A percentile compares a stretch with the other conserved stretches of the same genome.
These are phyloP conservation scores for Acromyrmex heyeri DNA, from an alignment of 1,140 invertebrate species.

Conservation along the genomic window DNA sequence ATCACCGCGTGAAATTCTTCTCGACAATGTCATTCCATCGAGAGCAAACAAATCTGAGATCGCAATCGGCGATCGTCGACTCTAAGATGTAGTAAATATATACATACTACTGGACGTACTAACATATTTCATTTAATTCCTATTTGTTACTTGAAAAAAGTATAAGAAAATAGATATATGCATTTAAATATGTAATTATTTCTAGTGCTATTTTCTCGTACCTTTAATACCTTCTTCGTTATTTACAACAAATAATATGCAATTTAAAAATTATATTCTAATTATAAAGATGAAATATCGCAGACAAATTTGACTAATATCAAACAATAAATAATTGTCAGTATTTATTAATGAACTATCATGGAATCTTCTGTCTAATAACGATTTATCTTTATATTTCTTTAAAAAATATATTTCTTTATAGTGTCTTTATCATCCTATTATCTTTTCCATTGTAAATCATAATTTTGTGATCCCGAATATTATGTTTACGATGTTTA, in stretches of 20 bases:
- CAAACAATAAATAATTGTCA: not conserved
- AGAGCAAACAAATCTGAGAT: conserved; percentile 14
- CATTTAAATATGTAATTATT: not conserved
- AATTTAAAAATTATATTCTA: not conserved
- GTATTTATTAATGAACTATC: not conserved
- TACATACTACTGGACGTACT: not conserved
- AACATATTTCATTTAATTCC: not conserved
- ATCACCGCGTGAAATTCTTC: conserved; percentile 67
- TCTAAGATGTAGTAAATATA: not conserved
- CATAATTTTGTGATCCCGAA: not conserved
- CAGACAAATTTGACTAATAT: not conserved
- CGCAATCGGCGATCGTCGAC: not conserved
- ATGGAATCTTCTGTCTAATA: not conserved
- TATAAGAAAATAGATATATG: not conserved
- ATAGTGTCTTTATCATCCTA: not conserved
- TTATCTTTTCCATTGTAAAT: not conserved
- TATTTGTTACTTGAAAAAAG: not conserved
- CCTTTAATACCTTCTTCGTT: not conserved
- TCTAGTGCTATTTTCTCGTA: not conserved
- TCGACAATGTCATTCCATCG: conserved; percentile 8
- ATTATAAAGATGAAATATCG: not conserved
- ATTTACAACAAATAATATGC: not conserved
- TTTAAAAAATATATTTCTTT: not conserved
- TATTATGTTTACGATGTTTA: not conserved
- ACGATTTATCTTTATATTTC: not conserved